Evolutionary conservation across 37 sponge, comb jelly and placozoan species (phyloP).

Genomic region (Aphrocallistes beatrix): DNA sequence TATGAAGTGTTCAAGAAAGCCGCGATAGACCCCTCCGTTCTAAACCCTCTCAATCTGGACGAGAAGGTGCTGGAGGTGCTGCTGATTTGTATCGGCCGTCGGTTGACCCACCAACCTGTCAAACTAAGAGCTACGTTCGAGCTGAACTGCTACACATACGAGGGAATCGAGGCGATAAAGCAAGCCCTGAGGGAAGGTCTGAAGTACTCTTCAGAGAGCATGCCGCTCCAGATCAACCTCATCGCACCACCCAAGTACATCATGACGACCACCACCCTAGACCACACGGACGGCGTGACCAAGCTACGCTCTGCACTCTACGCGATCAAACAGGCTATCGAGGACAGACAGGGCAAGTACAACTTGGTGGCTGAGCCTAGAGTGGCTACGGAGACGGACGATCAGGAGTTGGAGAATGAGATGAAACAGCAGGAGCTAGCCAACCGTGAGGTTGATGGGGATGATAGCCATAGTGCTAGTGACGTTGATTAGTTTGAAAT

Average conservation of each 20-base stretch:
- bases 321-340: conserved; percentile 72
- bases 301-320: conserved; percentile 62
- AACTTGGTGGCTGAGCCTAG: conserved; percentile 83
- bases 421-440: conserved; percentile 71
- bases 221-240: conserved; percentile 64
- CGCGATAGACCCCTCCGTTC: conserved; percentile 43
- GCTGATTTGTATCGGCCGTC: conserved; percentile 66
- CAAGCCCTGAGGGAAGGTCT: conserved; percentile 69
- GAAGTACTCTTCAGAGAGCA: conserved; percentile 54
- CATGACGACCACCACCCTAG: conserved; percentile 74
- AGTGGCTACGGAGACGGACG: conserved; percentile 86
- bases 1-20: conserved; percentile 91
- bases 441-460: conserved; percentile 78
- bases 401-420: conserved; percentile 66
- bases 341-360: conserved; percentile 76
- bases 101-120: conserved; percentile 89
- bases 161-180: conserved; percentile 96
- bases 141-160: conserved; percentile 90
- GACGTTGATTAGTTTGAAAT: conserved; percentile 36
- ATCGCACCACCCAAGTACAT: conserved; percentile 97
- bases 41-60: conserved; percentile 37
- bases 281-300: conserved; percentile 81
- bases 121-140: conserved; percentile 90
- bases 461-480: conserved; percentile 70
- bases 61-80: conserved; percentile 51